Base-by-base conservation (phyloP, 2,888 invertebrate species). In the Cecidostiba fungosa region DNA sequence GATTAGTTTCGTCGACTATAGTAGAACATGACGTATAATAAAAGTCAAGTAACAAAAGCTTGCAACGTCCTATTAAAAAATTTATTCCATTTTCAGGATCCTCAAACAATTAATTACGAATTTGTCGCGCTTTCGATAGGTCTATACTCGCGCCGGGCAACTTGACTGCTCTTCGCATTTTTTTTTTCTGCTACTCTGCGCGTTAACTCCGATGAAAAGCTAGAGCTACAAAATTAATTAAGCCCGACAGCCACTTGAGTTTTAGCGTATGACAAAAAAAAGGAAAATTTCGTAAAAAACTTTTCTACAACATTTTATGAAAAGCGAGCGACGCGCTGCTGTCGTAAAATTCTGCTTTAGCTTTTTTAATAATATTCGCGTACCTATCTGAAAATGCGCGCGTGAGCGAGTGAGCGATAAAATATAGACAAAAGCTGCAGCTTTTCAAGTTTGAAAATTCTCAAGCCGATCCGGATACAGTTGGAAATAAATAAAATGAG, bases 401-500 rank as follows among this genome's bases (percentile, higher is more conserved):
- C n/a, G n/a, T n/a, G n/a, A n/a, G n/a, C n/a, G n/a, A 14, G 19
- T 19, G 19, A 1, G 50, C 50, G 6, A 54, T 54, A 54, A 54
- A 54, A n/a, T 4, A 3, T 5, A 19, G 19, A 19, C 16, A 19
- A 19, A 50, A 19, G 50, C 0, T 3, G 50, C 16, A 16, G 50
- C 16, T 19, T 54, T 19, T n/a, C n/a, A n/a, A 59, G 54, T 59
- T n/a, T 8, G 6, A n/a, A 59, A 59, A n/a, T 59, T 59, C n/a
- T n/a, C 54, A n/a, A n/a, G 54, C 6, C 19, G n/a, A 59, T 62
- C 47, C 62, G 12, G 16, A 72, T 59, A 77, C 12, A 59, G 47
- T 59, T 77, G 62, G 29, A 73, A 73, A 78, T 36, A 32, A 36
- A 36, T 36, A 70, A 72, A 69, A 66, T 62, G 54, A 73, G 8